These are phyloP conservation scores for Eueides isabella DNA, from an alignment of 1,140 invertebrate species.

Conservation along the genomic window DNA sequence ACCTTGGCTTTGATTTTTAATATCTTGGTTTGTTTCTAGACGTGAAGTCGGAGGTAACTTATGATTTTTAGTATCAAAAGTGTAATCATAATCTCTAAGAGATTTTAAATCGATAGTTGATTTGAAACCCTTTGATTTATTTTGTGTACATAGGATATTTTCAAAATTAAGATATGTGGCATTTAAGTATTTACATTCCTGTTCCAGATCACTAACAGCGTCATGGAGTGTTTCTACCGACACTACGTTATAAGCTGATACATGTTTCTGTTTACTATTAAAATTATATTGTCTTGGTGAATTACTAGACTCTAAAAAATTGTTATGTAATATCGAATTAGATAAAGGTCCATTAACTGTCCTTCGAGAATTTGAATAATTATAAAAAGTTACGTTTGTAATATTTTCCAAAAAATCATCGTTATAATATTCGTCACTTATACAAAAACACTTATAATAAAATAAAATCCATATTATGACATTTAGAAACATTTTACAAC, in stretches of 20 bases:
- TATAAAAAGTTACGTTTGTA: neutral
- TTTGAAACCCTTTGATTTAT: neutral
- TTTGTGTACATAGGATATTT: neutral
- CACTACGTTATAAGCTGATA: neutral
- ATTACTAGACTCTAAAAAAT: neutral
- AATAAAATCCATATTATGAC: constrained; percentile 22
- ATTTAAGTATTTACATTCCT: neutral
- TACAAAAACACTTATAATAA: constrained; percentile 28
- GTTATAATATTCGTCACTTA: constrained; percentile 50
- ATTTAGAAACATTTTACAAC: constrained; percentile 6
- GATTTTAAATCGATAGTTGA: constrained; percentile 24
- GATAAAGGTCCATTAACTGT: neutral
- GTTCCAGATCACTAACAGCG: neutral
- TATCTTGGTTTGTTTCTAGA: neutral
- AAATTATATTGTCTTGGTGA: neutral
- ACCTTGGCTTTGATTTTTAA: neutral
- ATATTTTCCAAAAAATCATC: constrained; percentile 2
- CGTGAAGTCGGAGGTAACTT: neutral
- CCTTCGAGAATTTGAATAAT: constrained; percentile 14
- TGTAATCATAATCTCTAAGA: constrained; percentile 55
- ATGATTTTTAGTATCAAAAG: neutral
- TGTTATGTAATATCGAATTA: neutral
- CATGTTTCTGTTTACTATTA: neutral
- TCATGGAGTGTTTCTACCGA: neutral
- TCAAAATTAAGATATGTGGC: neutral